These are phyloP conservation scores for Thunnus albacares DNA, from an alignment of 2,797 vertebrate genomes.

Conservation along the genomic window DNA sequence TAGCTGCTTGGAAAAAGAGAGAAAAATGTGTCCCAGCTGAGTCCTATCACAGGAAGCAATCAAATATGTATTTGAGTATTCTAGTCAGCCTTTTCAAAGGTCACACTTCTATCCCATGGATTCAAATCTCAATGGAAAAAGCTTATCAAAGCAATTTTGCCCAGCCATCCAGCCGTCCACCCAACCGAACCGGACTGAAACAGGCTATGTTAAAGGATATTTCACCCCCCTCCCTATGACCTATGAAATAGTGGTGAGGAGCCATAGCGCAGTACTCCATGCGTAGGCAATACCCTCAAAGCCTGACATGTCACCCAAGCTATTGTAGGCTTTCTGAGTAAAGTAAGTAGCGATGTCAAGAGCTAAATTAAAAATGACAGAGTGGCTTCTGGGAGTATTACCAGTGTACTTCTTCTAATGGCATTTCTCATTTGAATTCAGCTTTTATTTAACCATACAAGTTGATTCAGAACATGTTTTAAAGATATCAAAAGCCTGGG, in stretches of 20 bases:
- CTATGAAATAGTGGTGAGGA: slow-evolving; percentile 53
- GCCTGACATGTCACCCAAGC: slow-evolving; percentile 33
- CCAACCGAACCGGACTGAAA: slow-evolving; percentile 60
- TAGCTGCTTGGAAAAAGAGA: slow-evolving; percentile 37
- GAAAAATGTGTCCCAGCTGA: slow-evolving; percentile 61
- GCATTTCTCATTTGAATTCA: slow-evolving; percentile 22
- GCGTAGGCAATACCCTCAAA: slow-evolving; percentile 39
- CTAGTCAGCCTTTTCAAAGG: slow-evolving; percentile 84
- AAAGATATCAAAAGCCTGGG: slow-evolving; percentile 22
- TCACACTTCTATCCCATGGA: slow-evolving; percentile 81
- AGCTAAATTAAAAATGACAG: slow-evolving; percentile 47
- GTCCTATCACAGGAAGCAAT: slow-evolving; percentile 77
- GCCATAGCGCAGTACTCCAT: slow-evolving; percentile 25
- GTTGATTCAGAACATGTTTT: slow-evolving; percentile 34
- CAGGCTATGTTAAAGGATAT: slow-evolving; percentile 65
- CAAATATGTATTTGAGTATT: slow-evolving; percentile 76
- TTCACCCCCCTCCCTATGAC: slow-evolving; percentile 48
- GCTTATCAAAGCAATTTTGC: slow-evolving; percentile 84
- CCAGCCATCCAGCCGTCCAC: slow-evolving; percentile 52
- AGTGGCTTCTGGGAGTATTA: slow-evolving; percentile 29
- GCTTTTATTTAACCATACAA: slow-evolving; percentile 32
- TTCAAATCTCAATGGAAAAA: slow-evolving; percentile 82
- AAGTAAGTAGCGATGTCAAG: slow-evolving; percentile 46
- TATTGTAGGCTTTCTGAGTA: slow-evolving; percentile 24
- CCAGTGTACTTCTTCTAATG: slow-evolving; percentile 19